phyloP scores from a whole-genome alignment of 2,888 invertebrate species.

The Antheraea yamamai region DNA sequence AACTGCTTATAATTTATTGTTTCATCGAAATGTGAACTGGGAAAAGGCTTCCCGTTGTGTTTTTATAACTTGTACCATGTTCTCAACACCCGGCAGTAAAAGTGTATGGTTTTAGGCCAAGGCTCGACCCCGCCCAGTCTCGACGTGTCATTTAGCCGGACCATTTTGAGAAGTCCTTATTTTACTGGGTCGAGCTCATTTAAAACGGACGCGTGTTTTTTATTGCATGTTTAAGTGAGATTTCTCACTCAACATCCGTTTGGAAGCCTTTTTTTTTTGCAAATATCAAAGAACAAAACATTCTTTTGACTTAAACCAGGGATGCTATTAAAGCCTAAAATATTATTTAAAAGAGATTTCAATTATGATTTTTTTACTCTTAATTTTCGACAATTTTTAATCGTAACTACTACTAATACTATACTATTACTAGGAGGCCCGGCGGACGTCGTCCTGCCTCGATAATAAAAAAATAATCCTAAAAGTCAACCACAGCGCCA shows the following conservation, averaged over 20 bases:
- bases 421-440: too few species aligned
- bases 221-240: conserved; percentile 25
- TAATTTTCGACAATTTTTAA: neutral
- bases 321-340: neutral
- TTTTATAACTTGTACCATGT: conserved; percentile 28
- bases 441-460: too few species aligned
- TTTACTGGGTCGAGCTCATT: conserved; percentile 43
- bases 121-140: conserved; percentile 57
- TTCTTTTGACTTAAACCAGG: neutral
- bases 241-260: conserved; percentile 24
- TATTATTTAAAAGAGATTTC: neutral
- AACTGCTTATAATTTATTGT: neutral
- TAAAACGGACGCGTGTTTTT: conserved; percentile 26
- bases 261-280: conserved; percentile 4
- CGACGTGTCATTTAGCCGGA: conserved; percentile 42
- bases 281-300: neutral
- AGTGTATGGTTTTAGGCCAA: conserved; percentile 49
- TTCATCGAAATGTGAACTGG: neutral
- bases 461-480: too few species aligned
- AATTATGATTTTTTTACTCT: neutral
- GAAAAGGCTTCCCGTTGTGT: neutral
- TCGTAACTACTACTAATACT: neutral
- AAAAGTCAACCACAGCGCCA: too few species aligned
- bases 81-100: conserved; percentile 31
- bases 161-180: conserved; percentile 44